A percentile compares a stretch with the other conserved stretches of the same genome.
Conservation (phyloP, 1,140 invertebrate species). For the Brachionus sp. region DNA sequence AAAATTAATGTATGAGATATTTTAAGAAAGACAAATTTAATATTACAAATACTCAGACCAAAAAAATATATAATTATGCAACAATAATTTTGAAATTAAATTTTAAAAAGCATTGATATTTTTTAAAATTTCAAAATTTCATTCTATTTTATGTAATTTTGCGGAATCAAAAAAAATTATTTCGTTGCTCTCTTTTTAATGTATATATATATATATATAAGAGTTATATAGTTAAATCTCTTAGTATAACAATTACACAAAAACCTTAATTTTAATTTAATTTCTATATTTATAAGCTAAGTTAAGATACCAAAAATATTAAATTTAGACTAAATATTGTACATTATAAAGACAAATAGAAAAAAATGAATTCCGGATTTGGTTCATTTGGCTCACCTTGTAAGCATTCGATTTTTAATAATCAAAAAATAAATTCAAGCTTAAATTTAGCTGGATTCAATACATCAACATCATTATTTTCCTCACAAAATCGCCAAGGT, state of each 20-base stretch:
- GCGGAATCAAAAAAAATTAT: neutral
- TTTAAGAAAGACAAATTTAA: neutral
- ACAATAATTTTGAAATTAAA: neutral
- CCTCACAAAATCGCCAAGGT: constrained; percentile 27
- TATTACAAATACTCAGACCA: neutral
- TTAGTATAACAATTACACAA: neutral
- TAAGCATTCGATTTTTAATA: neutral
- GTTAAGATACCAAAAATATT: neutral
- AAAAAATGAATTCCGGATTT: neutral
- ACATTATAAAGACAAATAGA: neutral
- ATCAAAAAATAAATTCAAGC: neutral
- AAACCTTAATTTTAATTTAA: neutral
- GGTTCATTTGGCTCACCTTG: neutral
- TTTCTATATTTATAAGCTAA: neutral
- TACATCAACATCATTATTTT: neutral
- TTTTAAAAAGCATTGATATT: neutral
- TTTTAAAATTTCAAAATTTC: neutral
- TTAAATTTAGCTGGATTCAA: constrained; percentile 13
- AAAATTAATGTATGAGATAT: no score
- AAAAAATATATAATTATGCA: neutral
- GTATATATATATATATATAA: neutral
- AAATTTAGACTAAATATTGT: neutral
- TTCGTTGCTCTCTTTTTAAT: neutral
- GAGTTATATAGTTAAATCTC: neutral
- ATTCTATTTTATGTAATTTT: neutral